A percentile compares a stretch with the other conserved stretches of the same genome.
Evolutionary conservation across 2,797 vertebrate species (phyloP).

Genomic region (Champsocephalus gunnari): DNA sequence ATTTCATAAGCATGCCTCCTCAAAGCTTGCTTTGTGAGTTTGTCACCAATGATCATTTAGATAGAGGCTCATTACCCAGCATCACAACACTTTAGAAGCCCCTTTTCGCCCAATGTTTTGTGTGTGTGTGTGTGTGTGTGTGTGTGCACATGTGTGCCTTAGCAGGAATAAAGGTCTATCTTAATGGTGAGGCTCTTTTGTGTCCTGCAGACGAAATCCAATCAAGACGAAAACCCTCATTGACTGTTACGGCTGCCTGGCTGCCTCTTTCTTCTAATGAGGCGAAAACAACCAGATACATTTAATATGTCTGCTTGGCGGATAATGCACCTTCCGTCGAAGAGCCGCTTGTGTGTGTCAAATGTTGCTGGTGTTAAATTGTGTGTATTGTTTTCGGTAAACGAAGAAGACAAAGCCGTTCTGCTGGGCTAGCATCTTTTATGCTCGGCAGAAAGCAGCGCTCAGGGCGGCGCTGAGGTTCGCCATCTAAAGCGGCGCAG

Average conservation of each 20-base stretch:
- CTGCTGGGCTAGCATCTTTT: slow-evolving; percentile 83
- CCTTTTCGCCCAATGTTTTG: slow-evolving; percentile 87
- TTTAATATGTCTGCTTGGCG: slow-evolving; percentile 89
- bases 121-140: slow-evolving; percentile 56
- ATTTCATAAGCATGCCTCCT: slow-evolving; percentile 99
- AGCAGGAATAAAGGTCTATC: slow-evolving; percentile 95
- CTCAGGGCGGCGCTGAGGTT: slow-evolving; percentile 69
- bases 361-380: slow-evolving; percentile 90
- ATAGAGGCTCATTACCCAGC: slow-evolving; percentile 99
- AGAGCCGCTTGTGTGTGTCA: slow-evolving; percentile 87
- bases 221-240: slow-evolving; percentile 95
- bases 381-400: slow-evolving; percentile 89
- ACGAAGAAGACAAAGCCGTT: slow-evolving; percentile 87
- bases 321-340: slow-evolving; percentile 89
- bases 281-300: slow-evolving; percentile 90
- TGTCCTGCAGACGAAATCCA: slow-evolving; percentile 98
- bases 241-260: slow-evolving; percentile 95
- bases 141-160: slow-evolving; percentile 42
- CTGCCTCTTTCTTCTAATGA: slow-evolving; percentile 85
- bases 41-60: slow-evolving; percentile 99
- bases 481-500: slow-evolving; percentile 69
- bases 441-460: slow-evolving; percentile 69
- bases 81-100: slow-evolving; percentile 99
- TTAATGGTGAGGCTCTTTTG: slow-evolving; percentile 99
- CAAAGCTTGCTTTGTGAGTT: slow-evolving; percentile 99